Percentiles rank a stretch among this genome's conserved stretches.
phyloP scores from a whole-genome alignment of 2,888 invertebrate species.

The Ptycholaimellus sp. region DNA sequence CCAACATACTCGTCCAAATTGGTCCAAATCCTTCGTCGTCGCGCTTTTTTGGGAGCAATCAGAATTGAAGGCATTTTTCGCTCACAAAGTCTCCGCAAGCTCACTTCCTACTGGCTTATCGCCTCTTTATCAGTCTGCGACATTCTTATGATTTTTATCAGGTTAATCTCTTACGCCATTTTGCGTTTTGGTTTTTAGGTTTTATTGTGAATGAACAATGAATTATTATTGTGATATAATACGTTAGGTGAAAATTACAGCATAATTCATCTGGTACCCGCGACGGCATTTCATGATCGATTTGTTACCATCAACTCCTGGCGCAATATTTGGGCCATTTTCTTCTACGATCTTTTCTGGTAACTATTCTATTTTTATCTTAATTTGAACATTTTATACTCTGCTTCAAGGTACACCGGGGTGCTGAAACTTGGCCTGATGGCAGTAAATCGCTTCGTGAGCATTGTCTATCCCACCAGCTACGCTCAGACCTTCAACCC shows the following conservation, averaged over 20 bases:
- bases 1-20: constrained; percentile 16
- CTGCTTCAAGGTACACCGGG: too few species aligned
- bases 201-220: too few species aligned
- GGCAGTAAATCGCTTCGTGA: constrained; percentile 21
- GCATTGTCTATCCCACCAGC: constrained; percentile 20
- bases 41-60: background rate
- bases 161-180: too few species aligned
- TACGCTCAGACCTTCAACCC: constrained; percentile 6
- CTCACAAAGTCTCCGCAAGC: background rate
- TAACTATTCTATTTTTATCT: too few species aligned
- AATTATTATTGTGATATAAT: too few species aligned
- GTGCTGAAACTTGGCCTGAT: constrained; percentile 19
- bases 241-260: too few species aligned
- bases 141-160: constrained; percentile 18
- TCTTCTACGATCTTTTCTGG: constrained; percentile 22
- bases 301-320: constrained; percentile 13
- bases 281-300: constrained; percentile 16
- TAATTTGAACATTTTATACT: too few species aligned
- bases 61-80: background rate
- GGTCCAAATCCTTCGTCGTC: constrained; percentile 6
- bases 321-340: constrained; percentile 17
- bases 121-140: constrained; percentile 19
- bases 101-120: constrained; percentile 19
- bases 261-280: constrained; percentile 17
- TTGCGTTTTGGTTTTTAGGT: too few species aligned